Evolutionary conservation across 2,888 invertebrate species (phyloP).

Genomic region (Pteria penguin): DNA sequence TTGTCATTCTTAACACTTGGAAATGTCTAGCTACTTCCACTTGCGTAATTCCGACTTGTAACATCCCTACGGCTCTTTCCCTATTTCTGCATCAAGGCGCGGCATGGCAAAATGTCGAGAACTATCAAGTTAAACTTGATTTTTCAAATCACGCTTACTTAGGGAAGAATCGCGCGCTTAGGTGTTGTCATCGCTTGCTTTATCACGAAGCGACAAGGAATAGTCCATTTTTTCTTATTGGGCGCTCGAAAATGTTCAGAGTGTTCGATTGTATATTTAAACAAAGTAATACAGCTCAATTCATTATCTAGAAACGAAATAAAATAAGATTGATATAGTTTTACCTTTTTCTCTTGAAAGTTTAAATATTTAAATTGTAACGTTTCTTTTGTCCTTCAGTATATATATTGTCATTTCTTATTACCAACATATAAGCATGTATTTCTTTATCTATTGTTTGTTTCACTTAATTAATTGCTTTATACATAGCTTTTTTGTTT

Average conservation of each 20-base stretch:
- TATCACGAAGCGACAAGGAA: not conserved
- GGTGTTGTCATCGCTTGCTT: not conserved
- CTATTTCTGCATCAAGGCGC: not conserved
- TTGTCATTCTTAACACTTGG: not conserved
- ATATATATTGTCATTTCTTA: no score
- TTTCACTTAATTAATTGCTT: no score
- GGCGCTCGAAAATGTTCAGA: not conserved
- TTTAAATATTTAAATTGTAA: not conserved
- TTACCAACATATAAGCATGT: no score
- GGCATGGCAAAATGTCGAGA: not conserved
- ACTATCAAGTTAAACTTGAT: not conserved
- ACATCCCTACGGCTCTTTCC: not conserved
- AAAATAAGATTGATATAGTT: not conserved
- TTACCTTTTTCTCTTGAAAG: not conserved
- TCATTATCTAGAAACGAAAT: no score
- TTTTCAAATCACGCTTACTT: not conserved
- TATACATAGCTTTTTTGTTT: no score
- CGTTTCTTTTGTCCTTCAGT: no score
- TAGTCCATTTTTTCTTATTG: not conserved
- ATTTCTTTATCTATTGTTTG: no score
- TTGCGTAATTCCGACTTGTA: not conserved
- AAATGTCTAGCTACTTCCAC: not conserved
- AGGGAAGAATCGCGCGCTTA: not conserved
- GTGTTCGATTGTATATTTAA: not conserved
- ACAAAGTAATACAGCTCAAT: not conserved